These are phyloP conservation scores for Drosophila lowei DNA, from an alignment of 1,140 invertebrate species.

Conservation along the genomic window DNA sequence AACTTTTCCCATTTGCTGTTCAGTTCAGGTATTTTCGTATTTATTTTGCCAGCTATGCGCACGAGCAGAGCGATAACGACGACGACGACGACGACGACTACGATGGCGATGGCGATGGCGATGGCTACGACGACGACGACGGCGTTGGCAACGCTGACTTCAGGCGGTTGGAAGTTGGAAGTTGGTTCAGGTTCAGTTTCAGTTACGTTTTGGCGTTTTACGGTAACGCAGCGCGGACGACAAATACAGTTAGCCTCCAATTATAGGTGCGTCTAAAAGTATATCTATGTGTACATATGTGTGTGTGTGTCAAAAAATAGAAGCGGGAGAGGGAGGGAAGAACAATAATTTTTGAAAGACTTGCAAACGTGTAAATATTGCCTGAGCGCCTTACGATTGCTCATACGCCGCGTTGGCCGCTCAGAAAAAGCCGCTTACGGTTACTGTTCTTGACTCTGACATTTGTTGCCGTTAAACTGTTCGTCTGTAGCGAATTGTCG, in stretches of 20 bases:
- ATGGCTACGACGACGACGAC: conserved; percentile 13
- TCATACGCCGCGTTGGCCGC: conserved; percentile 62
- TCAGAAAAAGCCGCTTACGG: conserved; percentile 57
- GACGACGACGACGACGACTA: conserved; percentile 24
- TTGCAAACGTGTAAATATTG: conserved; percentile 71
- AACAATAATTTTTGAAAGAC: conserved; percentile 29
- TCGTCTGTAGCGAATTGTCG: conserved; percentile 63
- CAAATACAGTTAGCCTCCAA: conserved; percentile 50
- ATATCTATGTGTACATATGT: conserved; percentile 40
- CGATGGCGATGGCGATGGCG: conserved; percentile 14
- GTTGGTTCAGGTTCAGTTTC: conserved; percentile 69
- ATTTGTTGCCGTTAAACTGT: conserved; percentile 63
- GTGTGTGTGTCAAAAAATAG: conserved; percentile 20
- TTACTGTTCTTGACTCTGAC: conserved; percentile 64
- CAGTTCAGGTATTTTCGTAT: conserved; percentile 33
- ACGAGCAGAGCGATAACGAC: conserved; percentile 75
- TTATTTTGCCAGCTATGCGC: conserved; percentile 62
- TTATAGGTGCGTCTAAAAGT: conserved; percentile 31
- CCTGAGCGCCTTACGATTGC: conserved; percentile 59
- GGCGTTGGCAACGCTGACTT: conserved; percentile 35
- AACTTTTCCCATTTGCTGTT: conserved; percentile 47
- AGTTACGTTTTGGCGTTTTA: conserved; percentile 82
- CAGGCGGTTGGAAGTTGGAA: conserved; percentile 54
- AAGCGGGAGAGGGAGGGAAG: not conserved
- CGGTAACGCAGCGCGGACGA: conserved; percentile 73